Percentiles rank a stretch among this genome's conserved stretches.
phyloP scores from a whole-genome alignment of 1,140 invertebrate genomes.

The Tenebrio molitor region DNA sequence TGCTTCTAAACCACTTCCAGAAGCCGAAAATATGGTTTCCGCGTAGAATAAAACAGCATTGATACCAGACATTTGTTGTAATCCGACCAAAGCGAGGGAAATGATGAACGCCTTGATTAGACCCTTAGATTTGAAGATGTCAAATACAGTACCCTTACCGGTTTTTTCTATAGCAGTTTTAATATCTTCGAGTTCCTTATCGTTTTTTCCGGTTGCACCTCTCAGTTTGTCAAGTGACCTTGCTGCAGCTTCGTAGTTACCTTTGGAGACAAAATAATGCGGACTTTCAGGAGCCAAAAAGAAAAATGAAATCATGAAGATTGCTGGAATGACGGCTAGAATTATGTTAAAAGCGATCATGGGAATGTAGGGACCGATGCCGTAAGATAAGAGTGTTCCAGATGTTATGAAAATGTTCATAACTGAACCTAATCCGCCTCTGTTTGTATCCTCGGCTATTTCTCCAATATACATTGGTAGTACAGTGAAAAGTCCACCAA shows the following conservation, averaged over 20 bases:
- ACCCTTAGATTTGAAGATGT: slow-evolving; percentile 70
- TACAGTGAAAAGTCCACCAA: slow-evolving; percentile 80
- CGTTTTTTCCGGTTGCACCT: slow-evolving; percentile 69
- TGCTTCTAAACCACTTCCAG: slow-evolving; percentile 72
- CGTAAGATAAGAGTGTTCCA: slow-evolving; percentile 82
- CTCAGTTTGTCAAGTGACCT: slow-evolving; percentile 76
- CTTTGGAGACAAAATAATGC: slow-evolving; percentile 74
- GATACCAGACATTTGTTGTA: slow-evolving; percentile 85
- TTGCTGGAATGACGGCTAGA: slow-evolving; percentile 72
- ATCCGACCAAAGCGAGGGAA: slow-evolving; percentile 77
- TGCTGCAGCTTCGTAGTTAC: slow-evolving; percentile 73
- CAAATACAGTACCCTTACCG: slow-evolving; percentile 67
- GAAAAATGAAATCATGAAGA: slow-evolving; percentile 77
- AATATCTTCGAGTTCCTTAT: slow-evolving; percentile 59
- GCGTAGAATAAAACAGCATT: slow-evolving; percentile 88
- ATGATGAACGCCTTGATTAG: slow-evolving; percentile 78
- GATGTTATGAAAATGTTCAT: slow-evolving; percentile 81
- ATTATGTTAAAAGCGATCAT: slow-evolving; percentile 75
- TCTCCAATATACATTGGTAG: slow-evolving; percentile 89
- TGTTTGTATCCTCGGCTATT: slow-evolving; percentile 80
- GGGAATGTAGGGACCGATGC: slow-evolving; percentile 78
- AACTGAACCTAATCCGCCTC: slow-evolving; percentile 84
- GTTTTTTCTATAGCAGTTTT: slow-evolving; percentile 48
- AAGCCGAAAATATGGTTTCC: slow-evolving; percentile 76
- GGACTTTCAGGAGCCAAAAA: slow-evolving; percentile 86